phyloP scores from a whole-genome alignment of 1,140 invertebrate genomes.

The Caenorhabditis remanei region DNA sequence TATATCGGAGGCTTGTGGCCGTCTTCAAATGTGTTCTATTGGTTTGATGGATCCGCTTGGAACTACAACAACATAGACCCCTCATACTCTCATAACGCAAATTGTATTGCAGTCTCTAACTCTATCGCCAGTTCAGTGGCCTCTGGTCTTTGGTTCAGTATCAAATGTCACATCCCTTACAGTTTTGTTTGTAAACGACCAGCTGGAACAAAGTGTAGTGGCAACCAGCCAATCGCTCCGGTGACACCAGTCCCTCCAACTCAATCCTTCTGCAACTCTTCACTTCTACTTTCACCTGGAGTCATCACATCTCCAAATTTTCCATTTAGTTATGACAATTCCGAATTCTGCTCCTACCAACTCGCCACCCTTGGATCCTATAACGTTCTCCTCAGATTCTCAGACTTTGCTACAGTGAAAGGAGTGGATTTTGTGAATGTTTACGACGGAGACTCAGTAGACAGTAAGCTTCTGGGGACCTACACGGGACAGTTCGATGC shows the following conservation, averaged over 20 bases:
- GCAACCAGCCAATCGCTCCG: not conserved
- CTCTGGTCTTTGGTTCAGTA: not conserved
- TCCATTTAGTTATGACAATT: not conserved
- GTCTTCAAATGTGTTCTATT: not conserved
- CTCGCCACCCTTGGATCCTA: slow-evolving; percentile 8
- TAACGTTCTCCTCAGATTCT: not conserved
- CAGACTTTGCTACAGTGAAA: not conserved
- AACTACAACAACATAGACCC: not conserved
- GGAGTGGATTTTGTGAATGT: not conserved
- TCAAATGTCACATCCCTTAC: not conserved
- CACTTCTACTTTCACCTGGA: not conserved
- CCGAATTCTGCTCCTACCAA: not conserved
- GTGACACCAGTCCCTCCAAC: not conserved
- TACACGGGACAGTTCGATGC: not conserved
- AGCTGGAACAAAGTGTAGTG: not conserved
- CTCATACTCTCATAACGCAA: not conserved
- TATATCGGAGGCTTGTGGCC: slow-evolving; percentile 14
- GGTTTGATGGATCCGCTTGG: slow-evolving; percentile 1
- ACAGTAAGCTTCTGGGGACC: not conserved
- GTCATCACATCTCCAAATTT: not conserved
- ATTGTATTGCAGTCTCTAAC: not conserved
- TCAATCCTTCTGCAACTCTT: not conserved
- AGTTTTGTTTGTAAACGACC: not conserved
- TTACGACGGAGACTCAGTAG: not conserved
- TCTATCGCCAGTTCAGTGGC: not conserved